A percentile compares a stretch with the other conserved stretches of the same genome.
phyloP scores from a whole-genome alignment of 2,113 vertebrate genomes.

The Cyphotilapia sp. region DNA sequence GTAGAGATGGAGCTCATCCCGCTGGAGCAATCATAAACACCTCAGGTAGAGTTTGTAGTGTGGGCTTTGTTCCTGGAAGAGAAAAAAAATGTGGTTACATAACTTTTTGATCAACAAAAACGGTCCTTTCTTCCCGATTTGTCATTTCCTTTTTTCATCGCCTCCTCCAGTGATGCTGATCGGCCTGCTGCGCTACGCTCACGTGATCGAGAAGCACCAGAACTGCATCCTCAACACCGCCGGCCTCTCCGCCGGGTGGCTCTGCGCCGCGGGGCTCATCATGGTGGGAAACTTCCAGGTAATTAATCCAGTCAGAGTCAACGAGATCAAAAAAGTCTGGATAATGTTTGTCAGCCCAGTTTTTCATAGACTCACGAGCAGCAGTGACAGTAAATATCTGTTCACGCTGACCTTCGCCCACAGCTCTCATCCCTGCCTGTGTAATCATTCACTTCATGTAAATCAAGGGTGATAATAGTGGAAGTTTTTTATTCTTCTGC shows the following conservation, averaged over 20 bases:
- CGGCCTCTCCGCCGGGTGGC: conserved; percentile 74
- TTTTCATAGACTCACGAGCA: neutral
- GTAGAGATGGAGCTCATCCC: neutral
- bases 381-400: neutral
- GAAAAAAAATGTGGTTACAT: neutral
- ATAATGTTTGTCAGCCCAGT: neutral
- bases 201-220: conserved; percentile 76
- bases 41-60: neutral
- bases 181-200: conserved; percentile 78
- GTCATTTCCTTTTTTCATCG: neutral
- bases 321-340: neutral
- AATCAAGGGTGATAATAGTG: neutral
- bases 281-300: conserved; percentile 88
- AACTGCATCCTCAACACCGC: conserved; percentile 79
- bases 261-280: conserved; percentile 80
- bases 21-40: rapidly evolving
- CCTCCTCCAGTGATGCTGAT: conserved; percentile 75
- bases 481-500: neutral
- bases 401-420: neutral
- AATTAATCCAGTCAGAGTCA: neutral
- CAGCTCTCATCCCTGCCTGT: neutral
- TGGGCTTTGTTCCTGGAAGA: neutral
- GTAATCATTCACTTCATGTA: neutral
- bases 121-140: neutral
- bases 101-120: neutral